phyloP scores from a whole-genome alignment of 1,140 invertebrate genomes.

The Saccostrea echinata region DNA sequence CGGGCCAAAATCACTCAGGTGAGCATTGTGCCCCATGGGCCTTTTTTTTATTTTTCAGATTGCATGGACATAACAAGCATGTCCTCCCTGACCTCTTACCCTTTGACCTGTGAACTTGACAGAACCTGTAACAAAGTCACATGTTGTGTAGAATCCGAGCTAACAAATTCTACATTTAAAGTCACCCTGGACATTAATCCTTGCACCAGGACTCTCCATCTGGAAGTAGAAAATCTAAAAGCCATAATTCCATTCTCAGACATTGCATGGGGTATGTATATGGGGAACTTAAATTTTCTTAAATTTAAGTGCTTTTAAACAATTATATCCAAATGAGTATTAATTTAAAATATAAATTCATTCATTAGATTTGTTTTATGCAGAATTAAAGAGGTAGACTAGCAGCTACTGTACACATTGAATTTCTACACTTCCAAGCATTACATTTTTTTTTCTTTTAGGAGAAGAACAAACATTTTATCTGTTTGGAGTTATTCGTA shows the following conservation, averaged over 20 bases:
- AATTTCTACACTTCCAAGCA: neutral
- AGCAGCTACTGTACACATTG: too few species aligned
- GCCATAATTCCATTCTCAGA: conserved; percentile 52
- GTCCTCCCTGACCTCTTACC: conserved; percentile 28
- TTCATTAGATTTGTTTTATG: too few species aligned
- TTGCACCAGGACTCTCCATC: conserved; percentile 46
- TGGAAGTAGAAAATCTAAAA: conserved; percentile 57
- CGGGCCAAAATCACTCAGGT: too few species aligned
- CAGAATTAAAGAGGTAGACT: too few species aligned
- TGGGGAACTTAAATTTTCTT: neutral
- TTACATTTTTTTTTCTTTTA: neutral
- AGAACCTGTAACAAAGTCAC: conserved; percentile 52
- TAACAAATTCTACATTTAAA: conserved; percentile 49
- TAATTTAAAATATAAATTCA: too few species aligned
- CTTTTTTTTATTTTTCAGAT: conserved; percentile 44
- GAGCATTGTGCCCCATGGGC: too few species aligned
- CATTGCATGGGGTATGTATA: conserved; percentile 55
- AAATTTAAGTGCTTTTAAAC: too few species aligned
- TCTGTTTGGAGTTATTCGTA: conserved; percentile 26
- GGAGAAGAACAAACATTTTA: neutral
- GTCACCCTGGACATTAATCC: conserved; percentile 45
- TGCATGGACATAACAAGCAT: conserved; percentile 30
- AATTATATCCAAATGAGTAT: too few species aligned
- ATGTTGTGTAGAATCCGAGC: conserved; percentile 54
- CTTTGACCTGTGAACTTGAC: conserved; percentile 42